Evolutionary conservation across 2,113 vertebrate genomes (phyloP).

Genomic region (Myotis lucifugus): DNA sequence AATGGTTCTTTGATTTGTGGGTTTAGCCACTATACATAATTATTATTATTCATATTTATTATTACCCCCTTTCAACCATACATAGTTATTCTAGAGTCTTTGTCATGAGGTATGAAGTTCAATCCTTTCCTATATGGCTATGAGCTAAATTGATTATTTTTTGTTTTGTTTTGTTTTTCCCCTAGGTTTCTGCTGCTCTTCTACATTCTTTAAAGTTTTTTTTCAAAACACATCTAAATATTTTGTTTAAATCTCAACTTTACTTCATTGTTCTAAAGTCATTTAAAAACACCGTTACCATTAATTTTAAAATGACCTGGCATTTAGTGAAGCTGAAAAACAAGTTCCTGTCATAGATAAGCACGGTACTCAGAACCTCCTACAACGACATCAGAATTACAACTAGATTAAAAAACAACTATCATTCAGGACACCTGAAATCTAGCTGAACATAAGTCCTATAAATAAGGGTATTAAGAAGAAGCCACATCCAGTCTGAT

Average conservation of each 20-base stretch:
- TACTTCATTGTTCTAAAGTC: neutral
- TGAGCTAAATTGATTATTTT: neutral
- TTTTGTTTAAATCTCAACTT: neutral
- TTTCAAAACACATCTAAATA: neutral
- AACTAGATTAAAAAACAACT: neutral
- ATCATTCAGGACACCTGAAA: neutral
- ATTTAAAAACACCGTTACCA: neutral
- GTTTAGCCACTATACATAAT: neutral
- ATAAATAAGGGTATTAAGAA: neutral
- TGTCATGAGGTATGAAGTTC: neutral
- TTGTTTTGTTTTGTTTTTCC: neutral
- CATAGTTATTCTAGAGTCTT: neutral
- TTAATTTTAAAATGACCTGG: neutral
- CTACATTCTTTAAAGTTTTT: neutral
- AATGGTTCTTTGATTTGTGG: conserved; percentile 8
- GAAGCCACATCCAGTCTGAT: neutral
- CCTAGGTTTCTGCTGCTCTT: neutral
- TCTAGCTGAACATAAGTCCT: neutral
- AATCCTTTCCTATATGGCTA: neutral
- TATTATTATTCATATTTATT: neutral
- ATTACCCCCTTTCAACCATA: neutral
- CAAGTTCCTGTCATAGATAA: neutral
- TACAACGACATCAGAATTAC: neutral
- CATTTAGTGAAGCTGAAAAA: neutral
- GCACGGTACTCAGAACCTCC: neutral